These are phyloP conservation scores for Malurus elegans DNA, from an alignment of 2,113 vertebrate genomes.

Conservation along the genomic window DNA sequence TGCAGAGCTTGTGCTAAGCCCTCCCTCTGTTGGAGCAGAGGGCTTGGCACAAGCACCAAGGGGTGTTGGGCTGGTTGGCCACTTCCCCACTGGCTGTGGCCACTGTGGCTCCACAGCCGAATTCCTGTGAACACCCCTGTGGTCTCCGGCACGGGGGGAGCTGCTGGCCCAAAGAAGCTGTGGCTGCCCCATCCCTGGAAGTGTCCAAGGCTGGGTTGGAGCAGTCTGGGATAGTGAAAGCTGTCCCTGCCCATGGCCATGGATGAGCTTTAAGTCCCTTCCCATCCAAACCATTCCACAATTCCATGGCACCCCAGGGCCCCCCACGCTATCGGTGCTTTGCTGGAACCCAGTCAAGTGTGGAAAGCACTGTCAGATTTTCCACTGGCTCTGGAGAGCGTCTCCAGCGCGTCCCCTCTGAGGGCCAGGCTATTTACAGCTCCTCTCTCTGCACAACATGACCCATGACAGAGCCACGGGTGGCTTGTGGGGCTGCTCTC, in stretches of 20 bases:
- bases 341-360: constrained; percentile 55
- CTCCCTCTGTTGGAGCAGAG: not conserved
- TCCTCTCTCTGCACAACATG: not conserved
- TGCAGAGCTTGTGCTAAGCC: not conserved
- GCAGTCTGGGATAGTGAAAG: not conserved
- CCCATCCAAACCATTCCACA: not conserved
- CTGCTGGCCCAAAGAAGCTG: not conserved
- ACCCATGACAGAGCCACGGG: not conserved
- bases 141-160: not conserved
- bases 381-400: constrained; percentile 65
- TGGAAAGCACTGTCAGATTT: constrained; percentile 63
- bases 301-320: not conserved
- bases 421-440: constrained; percentile 26
- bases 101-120: not conserved
- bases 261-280: not conserved
- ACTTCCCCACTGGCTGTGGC: not conserved
- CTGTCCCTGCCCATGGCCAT: not conserved
- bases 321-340: not conserved
- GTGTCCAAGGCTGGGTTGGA: not conserved
- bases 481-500: not conserved
- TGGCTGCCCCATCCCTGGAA: not conserved
- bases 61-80: not conserved
- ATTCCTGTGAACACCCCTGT: not conserved
- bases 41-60: not conserved
- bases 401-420: not conserved